Conservation (phyloP, 1,140 invertebrate genomes). For the Eumeta japonica region DNA sequence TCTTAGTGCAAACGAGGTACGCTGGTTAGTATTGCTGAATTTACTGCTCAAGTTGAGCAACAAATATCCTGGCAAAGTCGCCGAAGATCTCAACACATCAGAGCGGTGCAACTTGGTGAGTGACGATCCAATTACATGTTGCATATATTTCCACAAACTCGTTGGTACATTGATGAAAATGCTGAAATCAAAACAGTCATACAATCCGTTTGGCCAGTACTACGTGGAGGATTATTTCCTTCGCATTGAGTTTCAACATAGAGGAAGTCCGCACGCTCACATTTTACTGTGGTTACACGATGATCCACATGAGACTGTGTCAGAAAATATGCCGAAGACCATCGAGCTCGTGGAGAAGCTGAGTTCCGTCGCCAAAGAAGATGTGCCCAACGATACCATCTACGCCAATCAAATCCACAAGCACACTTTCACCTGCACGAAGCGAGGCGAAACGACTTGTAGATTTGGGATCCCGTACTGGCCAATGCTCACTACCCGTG, state of each 20-base stretch:
- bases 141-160: conserved; percentile 26
- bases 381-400: conserved; percentile 19
- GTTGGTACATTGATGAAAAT: conserved; percentile 24
- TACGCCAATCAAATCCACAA: conserved; percentile 33
- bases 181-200: conserved; percentile 23
- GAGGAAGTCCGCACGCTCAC: too few relatives aligned
- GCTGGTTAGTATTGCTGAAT: conserved; percentile 18
- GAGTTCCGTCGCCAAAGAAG: conserved; percentile 21
- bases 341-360: conserved; percentile 26
- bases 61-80: conserved; percentile 20
- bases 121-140: conserved; percentile 25
- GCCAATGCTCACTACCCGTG: conserved; percentile 25
- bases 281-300: conserved; percentile 34
- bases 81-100: conserved; percentile 21
- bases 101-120: conserved; percentile 21
- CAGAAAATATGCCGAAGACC: conserved; percentile 31
- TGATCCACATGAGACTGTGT: conserved; percentile 24
- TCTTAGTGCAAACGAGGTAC: conserved; percentile 27
- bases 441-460: conserved; percentile 27
- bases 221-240: conserved; percentile 24
- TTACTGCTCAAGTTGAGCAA: conserved; percentile 24
- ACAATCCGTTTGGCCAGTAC: conserved; percentile 27
- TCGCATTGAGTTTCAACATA: conserved; percentile 30
- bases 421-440: conserved; percentile 33
- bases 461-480: conserved; percentile 31